phyloP scores from a whole-genome alignment of 1,140 invertebrate genomes.

The Melipona quadrifasciata region DNA sequence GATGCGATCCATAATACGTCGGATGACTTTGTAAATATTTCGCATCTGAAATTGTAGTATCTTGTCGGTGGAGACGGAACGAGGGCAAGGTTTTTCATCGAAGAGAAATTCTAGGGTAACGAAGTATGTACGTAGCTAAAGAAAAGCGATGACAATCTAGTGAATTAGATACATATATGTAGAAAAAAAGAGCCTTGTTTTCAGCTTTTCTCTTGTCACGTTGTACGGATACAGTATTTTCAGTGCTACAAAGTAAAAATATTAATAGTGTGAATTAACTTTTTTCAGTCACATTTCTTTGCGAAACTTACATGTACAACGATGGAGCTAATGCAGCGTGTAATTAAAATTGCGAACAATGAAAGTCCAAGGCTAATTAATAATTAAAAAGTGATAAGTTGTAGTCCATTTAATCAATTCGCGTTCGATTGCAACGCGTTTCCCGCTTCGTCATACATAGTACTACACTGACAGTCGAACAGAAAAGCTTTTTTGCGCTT shows the following conservation, averaged over 20 bases:
- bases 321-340: constrained; percentile 1
- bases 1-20: background rate
- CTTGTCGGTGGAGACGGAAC: too few species aligned
- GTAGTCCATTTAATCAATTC: constrained; percentile 36
- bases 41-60: background rate
- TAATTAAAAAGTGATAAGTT: constrained; percentile 51
- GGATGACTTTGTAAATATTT: background rate
- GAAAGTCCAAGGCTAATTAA: constrained; percentile 5
- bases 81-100: background rate
- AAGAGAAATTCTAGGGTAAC: background rate
- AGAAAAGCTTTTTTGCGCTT: background rate
- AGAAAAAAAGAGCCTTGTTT: background rate
- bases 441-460: background rate
- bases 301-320: background rate
- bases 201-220: too few species aligned
- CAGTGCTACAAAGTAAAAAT: background rate
- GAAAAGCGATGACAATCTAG: background rate
- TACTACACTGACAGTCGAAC: background rate
- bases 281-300: background rate
- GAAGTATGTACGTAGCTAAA: background rate
- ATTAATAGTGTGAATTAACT: background rate
- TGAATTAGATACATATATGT: background rate
- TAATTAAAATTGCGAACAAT: constrained; percentile 35
- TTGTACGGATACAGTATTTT: too few species aligned
- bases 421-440: background rate